Evolutionary conservation across 2,888 invertebrate species (phyloP), one percentile per base, ranked within the genome.

Genomic region (Megalurothrips usitatus): DNA sequence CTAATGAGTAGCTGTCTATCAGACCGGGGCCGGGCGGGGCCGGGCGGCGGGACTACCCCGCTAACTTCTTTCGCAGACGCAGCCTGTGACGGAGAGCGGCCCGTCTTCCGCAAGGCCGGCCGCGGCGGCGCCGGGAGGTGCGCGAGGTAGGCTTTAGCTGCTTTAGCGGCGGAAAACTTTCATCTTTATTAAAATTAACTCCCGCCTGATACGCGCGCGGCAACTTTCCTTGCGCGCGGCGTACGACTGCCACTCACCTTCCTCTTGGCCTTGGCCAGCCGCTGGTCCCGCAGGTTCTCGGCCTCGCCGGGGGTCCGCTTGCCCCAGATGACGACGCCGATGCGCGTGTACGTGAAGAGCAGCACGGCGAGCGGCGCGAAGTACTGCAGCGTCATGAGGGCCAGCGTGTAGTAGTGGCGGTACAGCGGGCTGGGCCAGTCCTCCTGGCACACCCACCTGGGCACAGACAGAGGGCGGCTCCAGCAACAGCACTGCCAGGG

Each of bases 261-360:
- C 88, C 94, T 89, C 87, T 96, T 96, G 2, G 96, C 95, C 83
- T 92, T 91, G 14, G 95, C 95, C 88, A 96, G 92, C 79, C 95
- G 90, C 84, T 92, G 92, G 88, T 96, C 96, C 79, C 96, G 89
- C 10, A 90, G 91, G 82, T 93, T 92, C 86, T 96, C 94, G 0
- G 96, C 96, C 87, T 96, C 96, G 0, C 96, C 96, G 0, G 96
- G 96, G 11, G 94, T 93, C 63, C 93, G 89, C 83, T 94, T 94
- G 34, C 95, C 95, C 95, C 96, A 96, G 79, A 97, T 95, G 19
- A 94, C 93, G 80, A 94, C 90, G 0, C 94, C 96, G 82, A 97
- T 97, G 84, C 94, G 91, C 1, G 93, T 92, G 86, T 97, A 97
- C 0, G 96, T 96, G 86, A 94, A 94, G 82, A 96, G 89, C 23